Conservation (phyloP, 2,797 vertebrate genomes). For the Crocodylus rhombifer region DNA sequence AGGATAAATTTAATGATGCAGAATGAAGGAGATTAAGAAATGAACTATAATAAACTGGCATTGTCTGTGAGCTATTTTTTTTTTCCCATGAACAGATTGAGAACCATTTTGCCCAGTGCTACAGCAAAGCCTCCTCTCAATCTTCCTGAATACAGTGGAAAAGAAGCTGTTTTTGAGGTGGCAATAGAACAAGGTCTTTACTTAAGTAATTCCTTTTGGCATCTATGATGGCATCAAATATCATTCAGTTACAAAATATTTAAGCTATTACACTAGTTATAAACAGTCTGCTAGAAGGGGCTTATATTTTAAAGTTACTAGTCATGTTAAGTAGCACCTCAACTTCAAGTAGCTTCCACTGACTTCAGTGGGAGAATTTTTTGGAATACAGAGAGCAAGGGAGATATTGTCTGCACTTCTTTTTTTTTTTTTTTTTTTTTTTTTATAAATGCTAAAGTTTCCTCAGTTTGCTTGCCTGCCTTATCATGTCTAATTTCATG, state of each 20-base stretch:
- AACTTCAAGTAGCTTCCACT: neutral
- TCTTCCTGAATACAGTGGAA: neutral
- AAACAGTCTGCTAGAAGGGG: neutral
- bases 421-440: neutral
- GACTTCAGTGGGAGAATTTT: neutral
- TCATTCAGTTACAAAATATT: neutral
- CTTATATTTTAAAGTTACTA: neutral
- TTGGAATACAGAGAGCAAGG: neutral
- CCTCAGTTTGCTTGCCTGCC: conserved; percentile 3
- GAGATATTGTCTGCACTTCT: neutral
- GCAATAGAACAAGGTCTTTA: neutral
- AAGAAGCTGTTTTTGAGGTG: neutral
- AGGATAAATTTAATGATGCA: neutral
- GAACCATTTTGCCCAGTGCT: conserved; percentile 16
- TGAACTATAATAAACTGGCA: conserved; percentile 22
- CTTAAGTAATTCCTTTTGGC: neutral
- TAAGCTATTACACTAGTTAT: neutral
- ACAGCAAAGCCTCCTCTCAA: neutral
- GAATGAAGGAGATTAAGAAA: conserved; percentile 51
- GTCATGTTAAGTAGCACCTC: neutral
- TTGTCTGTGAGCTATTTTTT: conserved; percentile 11
- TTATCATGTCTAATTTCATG: conserved; percentile 5
- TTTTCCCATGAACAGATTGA: neutral
- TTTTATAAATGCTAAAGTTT: neutral
- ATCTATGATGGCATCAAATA: neutral